These are phyloP conservation scores for Watersipora subatra DNA, from an alignment of 1,140 invertebrate species.

Conservation along the genomic window DNA sequence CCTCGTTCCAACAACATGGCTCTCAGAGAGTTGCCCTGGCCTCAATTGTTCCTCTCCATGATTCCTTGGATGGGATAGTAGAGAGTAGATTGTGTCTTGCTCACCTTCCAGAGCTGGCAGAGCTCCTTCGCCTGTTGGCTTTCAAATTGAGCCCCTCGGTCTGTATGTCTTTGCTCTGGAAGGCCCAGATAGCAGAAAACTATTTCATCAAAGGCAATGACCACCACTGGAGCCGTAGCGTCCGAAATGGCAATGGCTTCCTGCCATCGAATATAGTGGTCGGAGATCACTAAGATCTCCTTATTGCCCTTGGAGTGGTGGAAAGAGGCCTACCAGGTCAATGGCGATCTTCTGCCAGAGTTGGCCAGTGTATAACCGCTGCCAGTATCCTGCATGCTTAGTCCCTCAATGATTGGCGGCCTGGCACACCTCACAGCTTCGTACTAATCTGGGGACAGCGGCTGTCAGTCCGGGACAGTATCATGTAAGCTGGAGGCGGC, in stretches of 20 bases:
- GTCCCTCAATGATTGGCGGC: not conserved
- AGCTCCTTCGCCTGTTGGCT: not conserved
- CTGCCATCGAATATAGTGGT: not conserved
- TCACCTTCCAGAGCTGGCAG: not conserved
- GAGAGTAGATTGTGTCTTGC: not conserved
- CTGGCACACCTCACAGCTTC: not conserved
- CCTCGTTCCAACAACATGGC: not conserved
- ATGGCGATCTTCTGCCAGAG: not conserved
- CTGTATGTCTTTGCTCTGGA: not conserved
- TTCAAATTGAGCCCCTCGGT: not conserved
- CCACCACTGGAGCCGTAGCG: not conserved
- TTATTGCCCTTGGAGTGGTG: not conserved
- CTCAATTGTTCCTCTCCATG: not conserved
- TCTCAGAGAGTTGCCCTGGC: not conserved
- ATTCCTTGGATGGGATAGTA: not conserved
- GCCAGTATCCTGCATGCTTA: not conserved
- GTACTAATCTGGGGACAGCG: not conserved
- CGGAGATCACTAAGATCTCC: not conserved
- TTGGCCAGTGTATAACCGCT: not conserved
- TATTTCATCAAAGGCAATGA: not conserved
- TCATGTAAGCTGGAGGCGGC: not conserved
- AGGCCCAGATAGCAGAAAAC: not conserved
- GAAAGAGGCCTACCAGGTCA: not conserved
- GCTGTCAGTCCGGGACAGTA: not conserved
- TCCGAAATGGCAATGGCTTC: not conserved